Percentiles rank a stretch among this genome's conserved stretches.
These are phyloP conservation scores for Thera obeliscata DNA, from an alignment of 2,888 invertebrate genomes.

Conservation along the genomic window DNA sequence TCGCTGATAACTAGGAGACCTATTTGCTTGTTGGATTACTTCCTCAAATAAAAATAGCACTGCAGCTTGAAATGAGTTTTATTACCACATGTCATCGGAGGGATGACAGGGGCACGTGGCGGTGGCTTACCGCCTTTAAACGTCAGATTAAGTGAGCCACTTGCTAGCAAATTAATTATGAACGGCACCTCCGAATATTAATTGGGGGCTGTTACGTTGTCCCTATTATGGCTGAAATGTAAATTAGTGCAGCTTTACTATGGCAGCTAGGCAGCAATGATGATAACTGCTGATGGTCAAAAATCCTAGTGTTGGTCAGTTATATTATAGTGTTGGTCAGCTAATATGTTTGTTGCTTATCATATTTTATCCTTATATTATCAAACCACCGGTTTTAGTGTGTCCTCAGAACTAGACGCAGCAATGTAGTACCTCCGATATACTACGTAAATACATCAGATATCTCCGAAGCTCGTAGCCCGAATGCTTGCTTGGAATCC, in stretches of 20 bases:
- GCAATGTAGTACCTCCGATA: conserved; percentile 33
- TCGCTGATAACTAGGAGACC: too few species aligned
- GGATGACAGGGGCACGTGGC: conserved; percentile 15
- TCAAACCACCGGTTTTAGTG: conserved; percentile 2
- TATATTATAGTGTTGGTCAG: neutral
- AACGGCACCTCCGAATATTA: conserved; percentile 56
- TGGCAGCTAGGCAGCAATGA: too few species aligned
- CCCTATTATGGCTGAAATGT: conserved; percentile 22
- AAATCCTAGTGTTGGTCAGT: too few species aligned
- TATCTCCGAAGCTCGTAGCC: conserved; percentile 36
- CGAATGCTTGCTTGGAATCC: conserved; percentile 77
- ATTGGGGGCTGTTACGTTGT: conserved; percentile 42
- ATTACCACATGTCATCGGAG: conserved; percentile 35
- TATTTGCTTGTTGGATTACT: too few species aligned
- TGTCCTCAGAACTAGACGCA: conserved; percentile 19
- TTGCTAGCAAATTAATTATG: conserved; percentile 54
- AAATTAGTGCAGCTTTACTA: too few species aligned
- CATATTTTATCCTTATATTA: neutral
- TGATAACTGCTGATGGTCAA: too few species aligned
- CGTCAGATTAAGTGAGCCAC: conserved; percentile 57
- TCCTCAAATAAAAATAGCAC: too few species aligned
- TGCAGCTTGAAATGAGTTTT: neutral
- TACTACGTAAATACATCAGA: conserved; percentile 36
- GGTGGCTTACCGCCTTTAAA: conserved; percentile 53
- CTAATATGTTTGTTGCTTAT: neutral